Conservation (phyloP, 2,113 vertebrate species). For the Callipepla californica region DNA sequence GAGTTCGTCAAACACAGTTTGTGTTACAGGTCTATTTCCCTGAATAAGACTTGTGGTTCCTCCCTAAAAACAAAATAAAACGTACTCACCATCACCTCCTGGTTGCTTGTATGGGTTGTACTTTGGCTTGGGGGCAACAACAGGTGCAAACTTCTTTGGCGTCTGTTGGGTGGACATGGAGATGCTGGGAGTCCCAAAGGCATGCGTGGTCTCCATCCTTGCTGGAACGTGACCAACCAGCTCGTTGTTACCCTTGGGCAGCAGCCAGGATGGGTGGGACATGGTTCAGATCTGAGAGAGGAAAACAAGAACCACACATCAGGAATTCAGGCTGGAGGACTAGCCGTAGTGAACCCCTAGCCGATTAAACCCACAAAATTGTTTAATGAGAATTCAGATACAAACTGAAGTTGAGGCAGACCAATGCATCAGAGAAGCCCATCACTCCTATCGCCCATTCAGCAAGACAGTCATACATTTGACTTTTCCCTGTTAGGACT, state of each 20-base stretch:
- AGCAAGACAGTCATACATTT: not conserved
- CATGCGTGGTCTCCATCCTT: constrained; percentile 95
- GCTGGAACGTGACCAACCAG: constrained; percentile 89
- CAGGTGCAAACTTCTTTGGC: constrained; percentile 95
- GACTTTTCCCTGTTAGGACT: not conserved
- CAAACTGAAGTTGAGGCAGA: not conserved
- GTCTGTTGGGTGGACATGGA: constrained; percentile 93
- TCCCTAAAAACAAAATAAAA: not conserved
- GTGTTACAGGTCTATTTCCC: not conserved
- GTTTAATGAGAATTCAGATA: not conserved
- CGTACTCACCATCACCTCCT: constrained; percentile 80
- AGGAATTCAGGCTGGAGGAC: not conserved
- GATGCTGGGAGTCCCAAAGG: constrained; percentile 92
- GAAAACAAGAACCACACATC: not conserved
- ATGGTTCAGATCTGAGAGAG: constrained; percentile 77
- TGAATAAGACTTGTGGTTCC: not conserved
- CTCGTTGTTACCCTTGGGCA: constrained; percentile 81
- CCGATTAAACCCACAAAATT: not conserved
- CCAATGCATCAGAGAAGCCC: not conserved
- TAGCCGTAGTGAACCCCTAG: not conserved
- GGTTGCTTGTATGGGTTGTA: constrained; percentile 92
- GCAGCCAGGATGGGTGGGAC: constrained; percentile 88
- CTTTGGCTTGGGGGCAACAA: constrained; percentile 96
- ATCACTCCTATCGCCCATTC: not conserved
- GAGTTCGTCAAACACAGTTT: not conserved